Evolutionary conservation across 2,113 vertebrate species (phyloP).

Genomic region (Anas platyrhynchos): DNA sequence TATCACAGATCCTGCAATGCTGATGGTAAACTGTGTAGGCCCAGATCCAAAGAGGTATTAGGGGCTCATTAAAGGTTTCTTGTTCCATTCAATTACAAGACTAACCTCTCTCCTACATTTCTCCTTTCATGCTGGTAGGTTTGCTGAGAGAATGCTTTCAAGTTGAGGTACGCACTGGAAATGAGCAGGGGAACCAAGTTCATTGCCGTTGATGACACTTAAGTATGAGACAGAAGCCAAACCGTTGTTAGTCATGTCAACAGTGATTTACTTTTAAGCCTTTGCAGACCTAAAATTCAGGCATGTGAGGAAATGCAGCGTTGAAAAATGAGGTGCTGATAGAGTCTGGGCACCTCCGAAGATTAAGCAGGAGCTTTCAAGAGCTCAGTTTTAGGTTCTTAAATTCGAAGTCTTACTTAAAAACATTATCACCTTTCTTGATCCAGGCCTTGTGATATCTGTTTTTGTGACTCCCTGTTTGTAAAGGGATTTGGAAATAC

Average conservation of each 20-base stretch:
- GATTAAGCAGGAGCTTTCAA: slow-evolving; percentile 40
- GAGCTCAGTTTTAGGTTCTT: slow-evolving; percentile 22
- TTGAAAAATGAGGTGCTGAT: slow-evolving; percentile 49
- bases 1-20: not conserved
- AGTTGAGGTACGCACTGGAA: not conserved
- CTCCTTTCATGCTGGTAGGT: not conserved
- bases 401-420: slow-evolving; percentile 42
- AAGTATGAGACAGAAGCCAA: slow-evolving; percentile 21
- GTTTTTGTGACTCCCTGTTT: not conserved
- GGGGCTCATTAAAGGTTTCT: not conserved
- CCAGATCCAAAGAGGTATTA: not conserved
- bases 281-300: slow-evolving; percentile 39
- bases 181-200: not conserved
- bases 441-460: not conserved
- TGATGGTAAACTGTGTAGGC: not conserved
- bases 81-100: not conserved
- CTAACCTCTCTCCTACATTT: not conserved
- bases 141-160: slow-evolving; percentile 19
- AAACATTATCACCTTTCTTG: not conserved
- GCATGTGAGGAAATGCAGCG: not conserved
- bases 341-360: slow-evolving; percentile 38
- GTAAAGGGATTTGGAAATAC: slow-evolving; percentile 8
- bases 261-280: slow-evolving; percentile 43
- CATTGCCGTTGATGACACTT: slow-evolving; percentile 17
- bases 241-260: slow-evolving; percentile 43